Conservation (phyloP, 2,888 invertebrate species). For the Merodon equestris region DNA sequence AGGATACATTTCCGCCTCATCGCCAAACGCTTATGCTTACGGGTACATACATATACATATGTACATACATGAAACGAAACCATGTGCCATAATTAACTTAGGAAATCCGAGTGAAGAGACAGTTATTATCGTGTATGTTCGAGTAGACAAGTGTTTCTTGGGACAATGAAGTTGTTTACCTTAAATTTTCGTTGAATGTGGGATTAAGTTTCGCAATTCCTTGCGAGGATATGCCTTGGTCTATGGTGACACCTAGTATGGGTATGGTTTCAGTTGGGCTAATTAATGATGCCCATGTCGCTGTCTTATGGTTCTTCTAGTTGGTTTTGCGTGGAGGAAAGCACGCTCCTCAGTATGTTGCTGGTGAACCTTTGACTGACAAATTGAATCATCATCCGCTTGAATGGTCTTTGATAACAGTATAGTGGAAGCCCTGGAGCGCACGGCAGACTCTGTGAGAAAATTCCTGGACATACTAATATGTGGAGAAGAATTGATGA, state of each 20-base stretch:
- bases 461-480: slow-evolving; percentile 29
- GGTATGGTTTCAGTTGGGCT: slow-evolving; percentile 51
- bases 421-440: slow-evolving; percentile 17
- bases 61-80: too few species aligned
- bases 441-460: not conserved
- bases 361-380: slow-evolving; percentile 36
- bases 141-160: slow-evolving; percentile 6
- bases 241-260: slow-evolving; percentile 42
- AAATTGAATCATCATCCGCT: slow-evolving; percentile 63
- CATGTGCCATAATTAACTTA: slow-evolving; percentile 63
- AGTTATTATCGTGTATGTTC: slow-evolving; percentile 35
- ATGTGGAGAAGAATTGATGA: not conserved
- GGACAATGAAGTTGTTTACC: slow-evolving; percentile 49
- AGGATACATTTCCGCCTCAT: slow-evolving; percentile 57
- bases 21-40: slow-evolving; percentile 5
- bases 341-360: not conserved
- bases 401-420: slow-evolving; percentile 53
- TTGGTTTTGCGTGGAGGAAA: too few species aligned
- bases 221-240: slow-evolving; percentile 25
- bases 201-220: slow-evolving; percentile 58
- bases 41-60: not conserved
- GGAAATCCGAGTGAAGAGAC: slow-evolving; percentile 57
- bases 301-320: slow-evolving; percentile 2
- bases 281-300: slow-evolving; percentile 38
- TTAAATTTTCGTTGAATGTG: slow-evolving; percentile 23